Base-by-base conservation (phyloP, 2,888 invertebrate species). In the Sarcophaga subvicina region DNA sequence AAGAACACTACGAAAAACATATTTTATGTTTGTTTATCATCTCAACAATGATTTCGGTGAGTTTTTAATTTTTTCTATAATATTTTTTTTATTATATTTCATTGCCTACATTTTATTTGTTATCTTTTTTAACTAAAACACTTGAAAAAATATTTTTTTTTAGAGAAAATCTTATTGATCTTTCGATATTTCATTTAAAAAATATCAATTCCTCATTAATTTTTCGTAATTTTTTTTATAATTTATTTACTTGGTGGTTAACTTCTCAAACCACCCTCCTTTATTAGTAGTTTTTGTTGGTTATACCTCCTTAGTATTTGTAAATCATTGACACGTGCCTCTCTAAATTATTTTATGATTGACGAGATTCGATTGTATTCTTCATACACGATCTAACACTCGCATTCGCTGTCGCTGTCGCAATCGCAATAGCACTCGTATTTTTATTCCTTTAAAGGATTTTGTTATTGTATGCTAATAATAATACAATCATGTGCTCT, bases 331-430 rank as follows among this genome's bases (percentile, higher is more conserved):
- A 89, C 92, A 92, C 92, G 92, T 92, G 91, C 90, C 88, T 88
- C 91, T 91, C 91, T 54, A 54, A 92, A 92, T 92, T 91, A 91
- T 91, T 92, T 91, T 91, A 91, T 92, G 69, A 67, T 71, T 59
- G 37, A 78, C 14, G 37, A 62, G 54, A 59, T 37, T 37, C 37
- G 2, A 37, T 37, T 37, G 37, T 37, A 37, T 37, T 37, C 37
- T 37, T 37, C 37, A 37, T 37, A 37, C 37, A 37, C 37, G 37
- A 37, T 37, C 37, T 37, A 1, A 2, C 2, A 37, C 37, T 37
- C 6, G 37, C 37, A 37, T 37, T 37, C 37, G 37, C 37, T 37
- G 37, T 37, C 37, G 37, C 37, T 37, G 37, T 10, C 2, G 8
- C 37, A 37, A 37, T 37, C 8, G 37, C 8, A 37, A 37, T 37